A percentile compares a stretch with the other conserved stretches of the same genome.
Evolutionary conservation across 2,888 invertebrate species (phyloP).

Genomic region (Diplolepis rosae): DNA sequence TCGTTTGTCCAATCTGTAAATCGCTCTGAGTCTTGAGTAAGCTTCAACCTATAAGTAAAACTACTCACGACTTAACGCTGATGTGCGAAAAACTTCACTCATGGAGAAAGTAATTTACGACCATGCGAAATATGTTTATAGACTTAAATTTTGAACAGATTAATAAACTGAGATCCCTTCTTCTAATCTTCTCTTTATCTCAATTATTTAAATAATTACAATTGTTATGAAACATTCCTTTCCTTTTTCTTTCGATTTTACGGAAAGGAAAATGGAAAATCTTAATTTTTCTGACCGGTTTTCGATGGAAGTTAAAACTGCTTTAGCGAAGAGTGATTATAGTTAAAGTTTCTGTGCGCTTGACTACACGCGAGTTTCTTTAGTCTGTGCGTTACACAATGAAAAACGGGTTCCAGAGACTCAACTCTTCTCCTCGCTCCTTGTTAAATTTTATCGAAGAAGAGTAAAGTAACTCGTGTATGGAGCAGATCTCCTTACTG

Average conservation of each 20-base stretch:
- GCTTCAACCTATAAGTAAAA: slow-evolving; percentile 21
- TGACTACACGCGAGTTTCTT: slow-evolving; percentile 22
- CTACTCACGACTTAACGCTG: slow-evolving; percentile 13
- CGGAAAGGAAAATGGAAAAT: slow-evolving; percentile 20
- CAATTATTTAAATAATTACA: background rate
- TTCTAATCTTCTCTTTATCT: background rate
- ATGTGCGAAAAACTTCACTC: slow-evolving; percentile 23
- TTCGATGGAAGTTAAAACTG: background rate
- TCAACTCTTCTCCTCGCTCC: background rate
- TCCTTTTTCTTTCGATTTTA: too few relatives aligned
- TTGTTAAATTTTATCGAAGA: background rate
- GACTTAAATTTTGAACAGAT: slow-evolving; percentile 18
- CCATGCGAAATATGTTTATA: slow-evolving; percentile 12
- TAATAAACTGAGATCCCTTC: background rate
- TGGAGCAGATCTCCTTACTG: slow-evolving; percentile 31
- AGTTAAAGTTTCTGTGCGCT: slow-evolving; percentile 6
- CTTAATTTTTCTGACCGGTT: background rate
- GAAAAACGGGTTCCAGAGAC: slow-evolving; percentile 17
- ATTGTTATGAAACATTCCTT: too few relatives aligned
- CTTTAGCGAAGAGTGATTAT: slow-evolving; percentile 17
- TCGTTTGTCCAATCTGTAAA: slow-evolving; percentile 29
- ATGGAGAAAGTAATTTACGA: slow-evolving; percentile 27
- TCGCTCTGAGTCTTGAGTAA: slow-evolving; percentile 22
- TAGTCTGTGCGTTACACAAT: slow-evolving; percentile 18
- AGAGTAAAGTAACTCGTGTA: slow-evolving; percentile 22